phyloP scores from a whole-genome alignment of 2,113 vertebrate genomes.

The Candoia aspera region DNA sequence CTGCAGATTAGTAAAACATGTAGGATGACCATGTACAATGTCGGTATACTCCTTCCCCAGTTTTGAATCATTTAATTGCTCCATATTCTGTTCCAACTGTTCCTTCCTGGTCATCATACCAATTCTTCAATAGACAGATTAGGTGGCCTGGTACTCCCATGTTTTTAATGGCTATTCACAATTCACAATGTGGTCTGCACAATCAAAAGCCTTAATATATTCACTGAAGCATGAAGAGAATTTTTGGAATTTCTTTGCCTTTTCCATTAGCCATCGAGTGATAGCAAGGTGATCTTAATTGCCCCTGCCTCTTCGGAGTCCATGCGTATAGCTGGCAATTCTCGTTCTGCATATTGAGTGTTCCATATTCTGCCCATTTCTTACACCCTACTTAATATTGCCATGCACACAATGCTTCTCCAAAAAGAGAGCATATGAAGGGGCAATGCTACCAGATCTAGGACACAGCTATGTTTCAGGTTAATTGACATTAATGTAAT shows the following conservation, averaged over 20 bases:
- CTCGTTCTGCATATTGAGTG: background rate
- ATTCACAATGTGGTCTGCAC: background rate
- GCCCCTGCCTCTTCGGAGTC: background rate
- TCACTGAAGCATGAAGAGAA: background rate
- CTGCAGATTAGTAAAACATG: background rate
- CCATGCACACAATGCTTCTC: background rate
- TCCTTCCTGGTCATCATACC: background rate
- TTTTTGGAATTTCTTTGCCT: background rate
- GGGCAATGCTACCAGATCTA: background rate
- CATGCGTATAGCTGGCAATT: background rate
- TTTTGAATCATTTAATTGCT: background rate
- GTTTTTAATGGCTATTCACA: background rate
- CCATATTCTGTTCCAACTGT: background rate
- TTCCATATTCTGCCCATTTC: background rate
- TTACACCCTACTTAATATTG: background rate
- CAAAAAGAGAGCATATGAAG: background rate
- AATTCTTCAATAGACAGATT: background rate
- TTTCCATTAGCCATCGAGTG: background rate
- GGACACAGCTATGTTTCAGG: background rate
- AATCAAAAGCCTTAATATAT: background rate
- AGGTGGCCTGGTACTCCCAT: background rate
- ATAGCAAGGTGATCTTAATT: background rate
- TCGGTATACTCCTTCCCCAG: background rate
- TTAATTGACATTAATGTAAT: background rate
- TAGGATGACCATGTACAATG: background rate